Conservation (phyloP, 2,113 vertebrate species). For the Pristiophorus japonicus region DNA sequence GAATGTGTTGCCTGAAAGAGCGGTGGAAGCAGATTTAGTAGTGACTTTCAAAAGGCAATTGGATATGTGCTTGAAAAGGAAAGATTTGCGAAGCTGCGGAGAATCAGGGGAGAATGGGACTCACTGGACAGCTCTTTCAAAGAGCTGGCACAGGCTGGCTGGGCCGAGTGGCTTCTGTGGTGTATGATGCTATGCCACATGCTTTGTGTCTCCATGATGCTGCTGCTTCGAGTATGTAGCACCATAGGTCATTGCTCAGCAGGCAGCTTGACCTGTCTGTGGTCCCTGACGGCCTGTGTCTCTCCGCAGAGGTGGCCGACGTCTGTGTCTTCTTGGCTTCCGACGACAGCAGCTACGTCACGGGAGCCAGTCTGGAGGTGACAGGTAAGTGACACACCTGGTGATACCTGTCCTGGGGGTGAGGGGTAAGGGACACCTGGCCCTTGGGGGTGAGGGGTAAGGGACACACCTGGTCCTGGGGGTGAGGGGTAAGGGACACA, state of each 20-base stretch:
- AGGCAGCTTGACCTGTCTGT: background rate
- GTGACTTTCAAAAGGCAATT: too few relatives aligned
- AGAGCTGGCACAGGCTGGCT: background rate
- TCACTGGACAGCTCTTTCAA: too few relatives aligned
- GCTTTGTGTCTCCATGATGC: background rate
- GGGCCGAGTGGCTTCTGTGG: background rate
- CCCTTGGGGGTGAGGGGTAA: slow-evolving; percentile 60
- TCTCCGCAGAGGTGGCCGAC: slow-evolving; percentile 68
- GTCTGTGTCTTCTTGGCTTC: slow-evolving; percentile 78
- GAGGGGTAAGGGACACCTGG: slow-evolving; percentile 53
- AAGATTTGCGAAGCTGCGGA: too few relatives aligned
- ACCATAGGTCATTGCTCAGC: background rate
- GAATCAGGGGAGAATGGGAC: too few relatives aligned
- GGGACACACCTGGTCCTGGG: background rate
- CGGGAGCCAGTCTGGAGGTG: slow-evolving; percentile 74
- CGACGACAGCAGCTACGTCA: slow-evolving; percentile 75
- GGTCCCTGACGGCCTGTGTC: background rate
- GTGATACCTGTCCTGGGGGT: slow-evolving; percentile 39
- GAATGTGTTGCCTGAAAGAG: too few relatives aligned
- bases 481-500: slow-evolving; percentile 58
- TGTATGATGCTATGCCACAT: background rate
- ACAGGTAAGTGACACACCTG: slow-evolving; percentile 55
- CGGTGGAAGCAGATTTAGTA: too few relatives aligned
- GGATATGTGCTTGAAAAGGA: too few relatives aligned
- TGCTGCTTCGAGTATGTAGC: background rate